These are phyloP conservation scores for Spondyliosoma cantharus DNA, from an alignment of 2,797 vertebrate species.

Conservation along the genomic window DNA sequence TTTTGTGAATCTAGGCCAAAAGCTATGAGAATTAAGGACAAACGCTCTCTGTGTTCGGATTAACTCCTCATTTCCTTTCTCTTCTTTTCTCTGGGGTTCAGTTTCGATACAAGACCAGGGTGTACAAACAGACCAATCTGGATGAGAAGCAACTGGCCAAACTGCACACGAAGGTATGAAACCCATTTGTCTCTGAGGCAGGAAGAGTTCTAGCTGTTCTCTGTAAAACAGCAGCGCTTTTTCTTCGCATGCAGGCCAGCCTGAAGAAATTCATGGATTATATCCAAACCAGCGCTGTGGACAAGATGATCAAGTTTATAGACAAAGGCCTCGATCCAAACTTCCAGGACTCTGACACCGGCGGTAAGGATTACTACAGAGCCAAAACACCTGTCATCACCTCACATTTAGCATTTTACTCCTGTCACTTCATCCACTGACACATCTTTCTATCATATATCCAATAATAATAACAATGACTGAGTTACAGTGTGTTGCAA, in stretches of 20 bases:
- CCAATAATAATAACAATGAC: too few relatives aligned
- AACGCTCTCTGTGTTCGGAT: constrained; percentile 52
- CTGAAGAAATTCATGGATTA: constrained; percentile 95
- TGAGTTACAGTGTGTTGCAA: too few relatives aligned
- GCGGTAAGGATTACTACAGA: constrained; percentile 81
- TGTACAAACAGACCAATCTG: constrained; percentile 95
- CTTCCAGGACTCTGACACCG: constrained; percentile 91
- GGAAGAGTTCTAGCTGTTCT: background rate
- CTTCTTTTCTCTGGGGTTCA: constrained; percentile 63
- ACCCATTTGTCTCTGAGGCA: background rate
- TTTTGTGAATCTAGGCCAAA: constrained; percentile 71
- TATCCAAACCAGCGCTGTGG: constrained; percentile 89
- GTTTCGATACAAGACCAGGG: constrained; percentile 96
- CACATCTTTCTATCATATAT: background rate
- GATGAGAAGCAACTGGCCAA: constrained; percentile 96
- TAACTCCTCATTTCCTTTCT: constrained; percentile 53
- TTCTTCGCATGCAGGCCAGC: constrained; percentile 85
- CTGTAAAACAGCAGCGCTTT: constrained; percentile 2
- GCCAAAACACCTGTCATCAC: background rate
- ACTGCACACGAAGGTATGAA: constrained; percentile 91
- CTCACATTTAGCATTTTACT: constrained; percentile 26
- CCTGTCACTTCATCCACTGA: background rate
- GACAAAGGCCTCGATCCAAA: constrained; percentile 95
- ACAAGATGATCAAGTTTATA: constrained; percentile 91
- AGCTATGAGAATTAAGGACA: constrained; percentile 72